Evolutionary conservation across 2,888 invertebrate species (phyloP).

Genomic region (Dyspetes luteomarginatus): DNA sequence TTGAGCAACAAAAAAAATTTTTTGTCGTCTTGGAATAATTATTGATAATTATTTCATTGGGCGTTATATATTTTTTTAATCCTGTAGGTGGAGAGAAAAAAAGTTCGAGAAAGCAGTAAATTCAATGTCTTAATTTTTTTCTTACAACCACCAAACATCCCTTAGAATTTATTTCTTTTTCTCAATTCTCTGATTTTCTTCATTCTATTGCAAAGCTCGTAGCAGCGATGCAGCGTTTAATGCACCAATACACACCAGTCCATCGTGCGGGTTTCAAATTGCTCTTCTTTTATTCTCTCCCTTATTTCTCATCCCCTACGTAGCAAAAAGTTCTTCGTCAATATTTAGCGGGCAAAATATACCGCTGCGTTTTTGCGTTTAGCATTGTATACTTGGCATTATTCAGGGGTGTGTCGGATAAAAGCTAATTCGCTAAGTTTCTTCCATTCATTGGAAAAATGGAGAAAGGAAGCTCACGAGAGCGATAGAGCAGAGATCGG

Average conservation of each 20-base stretch:
- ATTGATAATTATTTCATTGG: no score
- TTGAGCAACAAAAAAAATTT: no score
- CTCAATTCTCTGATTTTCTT: conserved; percentile 1
- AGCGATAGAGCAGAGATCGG: conserved; percentile 45
- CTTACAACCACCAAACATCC: neutral
- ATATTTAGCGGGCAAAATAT: conserved; percentile 24
- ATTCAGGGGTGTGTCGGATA: conserved; percentile 32
- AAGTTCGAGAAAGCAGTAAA: no score
- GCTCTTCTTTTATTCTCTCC: neutral
- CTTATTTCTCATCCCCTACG: neutral
- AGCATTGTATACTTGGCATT: conserved; percentile 22
- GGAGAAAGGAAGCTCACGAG: conserved; percentile 9
- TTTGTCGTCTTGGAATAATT: no score
- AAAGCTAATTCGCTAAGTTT: conserved; percentile 62
- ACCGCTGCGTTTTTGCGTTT: conserved; percentile 26
- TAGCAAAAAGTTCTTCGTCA: neutral
- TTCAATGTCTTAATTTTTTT: no score
- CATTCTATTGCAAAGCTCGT: neutral
- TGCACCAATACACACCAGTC: neutral
- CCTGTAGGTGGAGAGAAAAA: no score
- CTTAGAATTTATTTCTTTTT: neutral
- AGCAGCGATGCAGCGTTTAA: neutral
- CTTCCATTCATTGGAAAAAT: conserved; percentile 33
- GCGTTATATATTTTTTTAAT: no score
- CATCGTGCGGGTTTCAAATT: neutral